Conservation (phyloP, 2,888 invertebrate species). For the Geophilus truncorum region DNA sequence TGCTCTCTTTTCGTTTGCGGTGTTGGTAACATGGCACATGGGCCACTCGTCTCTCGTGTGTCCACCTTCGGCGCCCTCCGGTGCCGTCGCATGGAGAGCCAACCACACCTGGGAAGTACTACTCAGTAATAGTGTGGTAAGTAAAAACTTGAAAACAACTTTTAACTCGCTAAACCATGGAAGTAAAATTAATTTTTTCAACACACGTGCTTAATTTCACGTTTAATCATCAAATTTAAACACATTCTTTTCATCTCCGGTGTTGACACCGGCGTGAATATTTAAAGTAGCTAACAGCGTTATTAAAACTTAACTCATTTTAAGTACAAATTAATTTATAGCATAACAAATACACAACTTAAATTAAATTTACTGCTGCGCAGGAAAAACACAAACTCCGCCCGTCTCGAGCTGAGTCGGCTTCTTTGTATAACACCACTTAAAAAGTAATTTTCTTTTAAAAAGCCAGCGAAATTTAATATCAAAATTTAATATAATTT, state of each 20-base stretch:
- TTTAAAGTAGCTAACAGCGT: no score
- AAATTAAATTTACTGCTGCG: background rate
- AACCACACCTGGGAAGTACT: conserved; percentile 15
- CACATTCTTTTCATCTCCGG: no score
- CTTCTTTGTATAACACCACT: background rate
- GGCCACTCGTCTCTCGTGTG: background rate
- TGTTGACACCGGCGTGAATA: no score
- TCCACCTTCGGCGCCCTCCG: conserved; percentile 8
- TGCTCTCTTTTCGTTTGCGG: conserved; percentile 3
- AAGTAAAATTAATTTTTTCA: no score
- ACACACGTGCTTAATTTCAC: no score
- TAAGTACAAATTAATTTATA: no score
- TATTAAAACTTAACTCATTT: no score
- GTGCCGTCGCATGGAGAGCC: conserved; percentile 9
- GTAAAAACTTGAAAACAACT: background rate
- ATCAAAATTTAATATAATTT: background rate
- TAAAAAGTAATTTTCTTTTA: background rate
- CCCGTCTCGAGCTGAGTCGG: background rate
- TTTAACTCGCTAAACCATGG: background rate
- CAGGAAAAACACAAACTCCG: background rate
- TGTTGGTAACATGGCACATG: conserved; percentile 16
- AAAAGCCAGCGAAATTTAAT: background rate
- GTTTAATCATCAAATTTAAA: no score
- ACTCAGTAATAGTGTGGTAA: conserved; percentile 20
- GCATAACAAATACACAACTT: no score